Evolutionary conservation across 64 coral and sea anemone genomes (phyloP), one percentile per base, ranked within the genome.

Genomic region (Porites lutea): DNA sequence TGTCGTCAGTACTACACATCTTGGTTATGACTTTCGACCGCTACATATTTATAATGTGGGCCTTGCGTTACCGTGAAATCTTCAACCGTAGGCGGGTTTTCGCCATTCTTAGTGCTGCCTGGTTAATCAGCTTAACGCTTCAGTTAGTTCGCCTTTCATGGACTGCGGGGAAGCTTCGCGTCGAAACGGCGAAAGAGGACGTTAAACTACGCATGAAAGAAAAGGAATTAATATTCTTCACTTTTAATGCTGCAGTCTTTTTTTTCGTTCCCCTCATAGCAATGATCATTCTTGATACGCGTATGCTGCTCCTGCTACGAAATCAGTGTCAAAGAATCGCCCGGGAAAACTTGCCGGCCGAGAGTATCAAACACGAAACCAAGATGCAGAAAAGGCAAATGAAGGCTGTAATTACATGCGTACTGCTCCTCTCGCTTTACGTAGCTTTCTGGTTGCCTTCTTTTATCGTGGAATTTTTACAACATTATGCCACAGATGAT

Each of bases 401-500:
- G 14, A 52, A 82, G 27, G 82, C 73, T 9, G 91, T 93, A 2
- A 5, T 86, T 4, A 75, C 75, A 2, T 93, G 85, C 16, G 59
- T 87, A 14, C 8, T 87, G 16, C 48, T 93, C 8, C 82, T 93
- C 0, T 22, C 60, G 1, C 62, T 85, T 2, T 93, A 87, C 48
- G 52, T 87, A 2, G 53, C 79, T 18, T 93, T 74, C 15, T 93
- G 91, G 91, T 72, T 93, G 13, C 91, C 91, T 3, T 93, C 78
- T 79, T 93, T 93, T 43, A 69, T 87, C 10, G 53, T 68, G 44
- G 82, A 93, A 48, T 44, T 93, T 11, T 58, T 83, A 16, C 91
- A 79, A 13, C 82, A 87, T n/a, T 88, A 69, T 65, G 71, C 48
- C 12, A 53, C 21, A 15, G 4, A 57, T 57, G 15, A 52, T 10